Evolutionary conservation across 2,113 vertebrate species (phyloP).

Genomic region (Epinephelus moara): DNA sequence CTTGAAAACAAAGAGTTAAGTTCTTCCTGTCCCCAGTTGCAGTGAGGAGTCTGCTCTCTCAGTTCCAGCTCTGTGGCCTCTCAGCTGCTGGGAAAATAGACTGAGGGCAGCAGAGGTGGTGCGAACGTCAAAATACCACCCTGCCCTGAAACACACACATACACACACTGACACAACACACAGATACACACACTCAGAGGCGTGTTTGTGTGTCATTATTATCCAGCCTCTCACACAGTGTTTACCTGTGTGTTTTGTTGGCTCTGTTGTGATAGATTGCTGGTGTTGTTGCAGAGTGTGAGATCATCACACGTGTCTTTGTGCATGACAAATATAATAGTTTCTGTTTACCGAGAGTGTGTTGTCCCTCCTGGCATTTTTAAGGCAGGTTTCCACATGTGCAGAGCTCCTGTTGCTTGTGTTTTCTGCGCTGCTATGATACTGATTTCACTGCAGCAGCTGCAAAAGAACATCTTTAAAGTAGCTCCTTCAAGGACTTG

Average conservation of each 20-base stretch:
- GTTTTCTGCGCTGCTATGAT: background rate
- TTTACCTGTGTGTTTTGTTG: conserved; percentile 15
- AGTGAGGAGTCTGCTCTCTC: conserved; percentile 14
- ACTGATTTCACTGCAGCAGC: conserved; percentile 10
- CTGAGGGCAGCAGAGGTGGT: conserved; percentile 35
- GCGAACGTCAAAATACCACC: conserved; percentile 34
- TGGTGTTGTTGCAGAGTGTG: conserved; percentile 14
- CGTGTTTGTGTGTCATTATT: conserved; percentile 22
- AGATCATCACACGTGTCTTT: background rate
- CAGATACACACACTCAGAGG: background rate
- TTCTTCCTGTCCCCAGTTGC: background rate
- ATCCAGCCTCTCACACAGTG: conserved; percentile 10
- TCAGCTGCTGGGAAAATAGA: conserved; percentile 12
- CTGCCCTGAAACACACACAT: background rate
- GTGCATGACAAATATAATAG: conserved; percentile 18
- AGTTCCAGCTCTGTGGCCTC: conserved; percentile 10
- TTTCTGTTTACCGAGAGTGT: conserved; percentile 44
- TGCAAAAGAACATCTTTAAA: background rate
- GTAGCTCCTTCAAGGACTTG: background rate
- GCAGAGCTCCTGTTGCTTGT: background rate
- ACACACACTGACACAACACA: background rate
- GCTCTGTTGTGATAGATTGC: conserved; percentile 37
- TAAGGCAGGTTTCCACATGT: conserved; percentile 80
- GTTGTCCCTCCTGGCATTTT: conserved; percentile 54
- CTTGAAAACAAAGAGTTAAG: background rate